Evolutionary conservation across 1,140 invertebrate species (phyloP), one percentile per base, ranked within the genome.

Genomic region (Trichonephila clavipes): DNA sequence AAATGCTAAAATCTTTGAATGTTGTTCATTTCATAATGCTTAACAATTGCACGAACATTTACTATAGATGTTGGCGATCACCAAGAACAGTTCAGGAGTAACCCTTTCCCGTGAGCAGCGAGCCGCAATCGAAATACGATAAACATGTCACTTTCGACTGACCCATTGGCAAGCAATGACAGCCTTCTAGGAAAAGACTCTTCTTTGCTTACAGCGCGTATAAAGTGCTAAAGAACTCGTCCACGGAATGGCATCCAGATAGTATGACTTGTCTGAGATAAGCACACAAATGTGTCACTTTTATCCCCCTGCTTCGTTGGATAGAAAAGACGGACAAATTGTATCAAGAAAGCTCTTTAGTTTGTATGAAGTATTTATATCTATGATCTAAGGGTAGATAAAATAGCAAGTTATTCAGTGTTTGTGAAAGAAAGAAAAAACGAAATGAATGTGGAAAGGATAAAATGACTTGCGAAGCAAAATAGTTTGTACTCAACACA

Each of bases 61-160:
- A 8, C 51, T 21, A 64, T 8, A 64, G 24, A n/a, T 12, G n/a
- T 72, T 72, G 66, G 66, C 66, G 66, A 72, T n/a, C 66, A 72
- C n/a, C 66, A 24, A 10, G 66, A 72, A 14, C 19, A 28, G 21
- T 12, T 10, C 66, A 72, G 66, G 2, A 72, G 66, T 19, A 83
- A 51, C 83, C 59, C 51, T 86, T 58, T 14, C 4, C 4, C 16
- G 58, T 24, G 58, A 21, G n/a, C 51, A 86, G n/a, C 24, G 51
- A 62, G 12, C 21, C n/a, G 58, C 24, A 86, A 86, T 86, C 10
- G 83, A 86, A 59, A 58, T 61, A 28, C 83, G 83, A 86, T 86
- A 86, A 86, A 86, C 59, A 86, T 86, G 83, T 86, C 83, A 86
- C 83, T 86, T 86, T 28, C 44, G 58, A 18, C 58, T 61, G 24